A percentile compares a stretch with the other conserved stretches of the same genome.
These are phyloP conservation scores for Dicerorhinus sumatrensis DNA, from an alignment of 2,113 vertebrate species.

Conservation along the genomic window DNA sequence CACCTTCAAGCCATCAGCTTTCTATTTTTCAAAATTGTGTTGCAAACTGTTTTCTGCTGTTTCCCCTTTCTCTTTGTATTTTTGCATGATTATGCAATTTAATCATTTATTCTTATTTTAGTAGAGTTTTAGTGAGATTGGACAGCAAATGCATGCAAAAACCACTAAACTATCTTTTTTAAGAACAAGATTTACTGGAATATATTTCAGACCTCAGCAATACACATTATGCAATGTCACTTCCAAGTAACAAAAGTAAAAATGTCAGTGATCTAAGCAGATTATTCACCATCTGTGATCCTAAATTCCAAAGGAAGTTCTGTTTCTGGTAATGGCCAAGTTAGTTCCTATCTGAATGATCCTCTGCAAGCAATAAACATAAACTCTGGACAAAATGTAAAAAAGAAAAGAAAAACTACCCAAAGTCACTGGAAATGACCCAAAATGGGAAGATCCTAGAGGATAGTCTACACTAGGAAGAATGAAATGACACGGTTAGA, in stretches of 20 bases:
- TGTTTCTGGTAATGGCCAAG: not conserved
- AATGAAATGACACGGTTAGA: not conserved
- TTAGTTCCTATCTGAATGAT: not conserved
- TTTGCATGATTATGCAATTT: not conserved
- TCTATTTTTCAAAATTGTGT: not conserved
- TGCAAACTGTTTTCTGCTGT: not conserved
- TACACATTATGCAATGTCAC: not conserved
- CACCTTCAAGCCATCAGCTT: not conserved
- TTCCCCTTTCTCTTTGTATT: not conserved
- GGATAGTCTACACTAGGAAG: not conserved
- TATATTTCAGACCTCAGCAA: not conserved
- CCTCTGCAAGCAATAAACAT: not conserved
- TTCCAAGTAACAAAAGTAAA: not conserved
- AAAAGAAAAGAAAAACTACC: accelerated
- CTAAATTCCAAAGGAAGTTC: not conserved
- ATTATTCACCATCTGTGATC: not conserved
- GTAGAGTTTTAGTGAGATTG: not conserved
- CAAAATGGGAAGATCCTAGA: not conserved
- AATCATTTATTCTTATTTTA: not conserved
- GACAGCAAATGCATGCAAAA: not conserved
- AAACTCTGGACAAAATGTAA: not conserved
- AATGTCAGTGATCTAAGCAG: not conserved
- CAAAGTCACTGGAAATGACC: not conserved
- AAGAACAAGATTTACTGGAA: not conserved
- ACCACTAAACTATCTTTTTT: not conserved